Evolutionary conservation across 2,113 vertebrate species (phyloP).

Genomic region (Axis porcinus): DNA sequence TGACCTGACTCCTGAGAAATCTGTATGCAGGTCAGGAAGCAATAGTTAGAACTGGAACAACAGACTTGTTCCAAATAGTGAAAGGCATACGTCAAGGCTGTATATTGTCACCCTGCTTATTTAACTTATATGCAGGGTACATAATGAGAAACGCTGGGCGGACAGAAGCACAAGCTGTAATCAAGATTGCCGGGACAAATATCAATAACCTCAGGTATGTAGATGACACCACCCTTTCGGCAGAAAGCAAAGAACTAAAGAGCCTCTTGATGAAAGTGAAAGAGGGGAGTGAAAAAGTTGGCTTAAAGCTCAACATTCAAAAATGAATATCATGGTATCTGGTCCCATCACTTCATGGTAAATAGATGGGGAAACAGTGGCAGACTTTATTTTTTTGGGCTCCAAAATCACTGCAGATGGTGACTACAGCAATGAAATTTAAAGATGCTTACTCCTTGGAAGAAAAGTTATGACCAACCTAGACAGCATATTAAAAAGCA

Average conservation of each 20-base stretch:
- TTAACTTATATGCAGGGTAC: not conserved
- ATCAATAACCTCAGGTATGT: not conserved
- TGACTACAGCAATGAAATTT: not conserved
- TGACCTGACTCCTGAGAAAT: not conserved
- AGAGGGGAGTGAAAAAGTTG: not conserved
- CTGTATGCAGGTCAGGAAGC: not conserved
- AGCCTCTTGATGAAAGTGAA: not conserved
- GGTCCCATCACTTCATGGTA: not conserved
- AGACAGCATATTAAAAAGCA: not conserved
- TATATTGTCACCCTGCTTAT: not conserved
- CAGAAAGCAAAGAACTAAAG: not conserved
- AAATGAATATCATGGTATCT: not conserved
- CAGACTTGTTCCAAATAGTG: not conserved
- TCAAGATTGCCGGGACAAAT: not conserved
- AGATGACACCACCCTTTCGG: not conserved
- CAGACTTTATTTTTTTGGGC: not conserved
- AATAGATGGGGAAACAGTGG: not conserved
- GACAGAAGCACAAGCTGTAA: not conserved
- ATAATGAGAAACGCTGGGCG: not conserved
- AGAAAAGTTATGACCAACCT: not conserved
- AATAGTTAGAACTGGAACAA: not conserved
- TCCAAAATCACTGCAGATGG: not conserved
- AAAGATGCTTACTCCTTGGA: not conserved
- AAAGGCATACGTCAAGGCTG: not conserved
- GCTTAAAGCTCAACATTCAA: not conserved